Evolutionary conservation across 2,888 invertebrate genomes (phyloP), one percentile per base, ranked within the genome.

Genomic region (Sminthurinus aureus): DNA sequence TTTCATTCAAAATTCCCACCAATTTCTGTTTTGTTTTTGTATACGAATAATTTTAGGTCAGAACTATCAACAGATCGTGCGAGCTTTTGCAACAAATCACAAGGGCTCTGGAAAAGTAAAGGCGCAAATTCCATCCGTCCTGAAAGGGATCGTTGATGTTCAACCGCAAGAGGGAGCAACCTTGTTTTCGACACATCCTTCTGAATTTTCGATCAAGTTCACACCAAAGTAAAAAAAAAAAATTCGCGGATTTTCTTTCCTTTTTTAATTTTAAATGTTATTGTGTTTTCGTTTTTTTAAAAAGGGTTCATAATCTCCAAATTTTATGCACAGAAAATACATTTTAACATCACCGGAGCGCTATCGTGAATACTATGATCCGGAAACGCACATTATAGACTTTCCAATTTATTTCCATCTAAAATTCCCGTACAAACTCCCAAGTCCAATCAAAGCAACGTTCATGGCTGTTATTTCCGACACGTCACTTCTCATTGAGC

Each of bases 361-460:
- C 15, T 38, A 66, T n/a, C n/a, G 9, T 18, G 69, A 79, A 74
- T 84, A 58, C 52, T 83, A 81, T 76, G 84, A 86, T 75, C 73
- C 66, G 8, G 64, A 74, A n/a, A 76, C 85, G 15, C 81, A 81
- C 11, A 84, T 86, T 1, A 51, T 85, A 12, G 85, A 86, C 64
- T 86, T 85, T 74, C 83, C 86, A 0, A 67, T 86, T 11, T 75
- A 79, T n/a, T 86, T 86, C 76, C 64, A 79, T n/a, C 38, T 79
- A 51, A 74, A 77, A 15, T 85, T 85, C 67, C 83, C 84, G 0
- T 78, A 77, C 24, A 64, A 66, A 50, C 52, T 83, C 0, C 75
- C 81, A 0, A 79, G 84, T 58, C 84, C 85, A 15, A n/a, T 85
- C 1, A 52, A 26, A 26, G 77, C 84, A 1, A 85, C 86, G 0